A percentile compares a stretch with the other conserved stretches of the same genome.
Conservation (phyloP, 92 coral and sea anemone species). For the Virgularia gustaviana region DNA sequence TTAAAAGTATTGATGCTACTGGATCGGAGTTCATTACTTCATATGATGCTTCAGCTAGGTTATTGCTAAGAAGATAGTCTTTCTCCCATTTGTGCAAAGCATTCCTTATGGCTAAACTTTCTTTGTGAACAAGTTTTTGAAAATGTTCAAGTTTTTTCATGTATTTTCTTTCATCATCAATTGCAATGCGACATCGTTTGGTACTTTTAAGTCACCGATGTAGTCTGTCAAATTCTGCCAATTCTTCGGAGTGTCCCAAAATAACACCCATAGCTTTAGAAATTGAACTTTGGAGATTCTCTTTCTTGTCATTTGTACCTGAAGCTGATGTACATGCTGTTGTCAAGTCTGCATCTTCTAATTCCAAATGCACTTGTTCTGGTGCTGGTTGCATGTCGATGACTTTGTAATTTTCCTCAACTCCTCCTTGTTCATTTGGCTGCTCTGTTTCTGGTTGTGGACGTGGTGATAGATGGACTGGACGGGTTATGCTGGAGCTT, state of each 20-base stretch:
- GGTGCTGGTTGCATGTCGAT: slow-evolving; percentile 15
- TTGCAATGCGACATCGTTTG: neutral
- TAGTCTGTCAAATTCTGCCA: slow-evolving; percentile 36
- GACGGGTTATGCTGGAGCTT: neutral
- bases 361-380: neutral
- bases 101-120: slow-evolving; percentile 15
- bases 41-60: slow-evolving; percentile 45
- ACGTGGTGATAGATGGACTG: slow-evolving; percentile 4
- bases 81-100: slow-evolving; percentile 57
- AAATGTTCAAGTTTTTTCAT: slow-evolving; percentile 39
- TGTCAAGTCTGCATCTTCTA: neutral
- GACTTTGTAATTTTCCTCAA: neutral
- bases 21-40: slow-evolving; percentile 50
- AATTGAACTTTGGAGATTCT: slow-evolving; percentile 45
- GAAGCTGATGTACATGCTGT: neutral
- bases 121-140: slow-evolving; percentile 44
- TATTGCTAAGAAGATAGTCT: slow-evolving; percentile 45
- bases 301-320: slow-evolving; percentile 23
- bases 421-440: neutral
- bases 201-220: slow-evolving; percentile 32
- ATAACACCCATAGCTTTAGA: slow-evolving; percentile 54
- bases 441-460: slow-evolving; percentile 2
- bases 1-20: slow-evolving; percentile 41
- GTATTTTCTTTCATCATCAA: slow-evolving; percentile 22
- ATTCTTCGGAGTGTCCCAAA: slow-evolving; percentile 41